A percentile compares a stretch with the other conserved stretches of the same genome.
These are phyloP conservation scores for Peromyscus leucopus DNA, from an alignment of 2,113 vertebrate genomes.

Conservation along the genomic window DNA sequence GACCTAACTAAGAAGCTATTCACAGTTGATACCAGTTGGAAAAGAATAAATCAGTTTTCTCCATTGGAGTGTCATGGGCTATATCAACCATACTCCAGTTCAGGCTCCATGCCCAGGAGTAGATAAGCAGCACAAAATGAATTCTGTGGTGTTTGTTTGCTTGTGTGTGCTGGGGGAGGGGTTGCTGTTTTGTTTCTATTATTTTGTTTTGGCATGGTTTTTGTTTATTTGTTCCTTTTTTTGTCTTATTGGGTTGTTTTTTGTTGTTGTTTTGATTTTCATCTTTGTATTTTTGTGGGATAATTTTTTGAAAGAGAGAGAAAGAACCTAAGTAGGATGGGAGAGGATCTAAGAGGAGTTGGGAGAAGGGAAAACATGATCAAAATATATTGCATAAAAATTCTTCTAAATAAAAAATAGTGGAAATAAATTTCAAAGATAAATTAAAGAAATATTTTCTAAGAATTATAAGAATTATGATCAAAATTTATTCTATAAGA, in stretches of 20 bases:
- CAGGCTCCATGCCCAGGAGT: not conserved
- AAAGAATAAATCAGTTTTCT: not conserved
- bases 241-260: not conserved
- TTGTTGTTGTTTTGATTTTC: not conserved
- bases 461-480: not conserved
- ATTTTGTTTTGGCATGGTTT: not conserved
- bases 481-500: constrained; percentile 24
- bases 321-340: not conserved
- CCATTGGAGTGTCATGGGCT: not conserved
- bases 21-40: not conserved
- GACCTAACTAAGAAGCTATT: not conserved
- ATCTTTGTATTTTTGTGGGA: not conserved
- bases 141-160: not conserved
- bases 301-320: not conserved
- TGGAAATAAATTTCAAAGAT: not conserved
- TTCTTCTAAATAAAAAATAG: not conserved
- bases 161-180: not conserved
- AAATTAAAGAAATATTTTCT: not conserved
- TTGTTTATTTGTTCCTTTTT: not conserved
- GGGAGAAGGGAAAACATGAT: not conserved
- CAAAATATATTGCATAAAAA: not conserved
- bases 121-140: not conserved
- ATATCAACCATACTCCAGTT: not conserved
- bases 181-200: not conserved
- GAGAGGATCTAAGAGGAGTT: not conserved